Conservation (phyloP, 2,797 vertebrate species). For the Enteromius radiatus region DNA sequence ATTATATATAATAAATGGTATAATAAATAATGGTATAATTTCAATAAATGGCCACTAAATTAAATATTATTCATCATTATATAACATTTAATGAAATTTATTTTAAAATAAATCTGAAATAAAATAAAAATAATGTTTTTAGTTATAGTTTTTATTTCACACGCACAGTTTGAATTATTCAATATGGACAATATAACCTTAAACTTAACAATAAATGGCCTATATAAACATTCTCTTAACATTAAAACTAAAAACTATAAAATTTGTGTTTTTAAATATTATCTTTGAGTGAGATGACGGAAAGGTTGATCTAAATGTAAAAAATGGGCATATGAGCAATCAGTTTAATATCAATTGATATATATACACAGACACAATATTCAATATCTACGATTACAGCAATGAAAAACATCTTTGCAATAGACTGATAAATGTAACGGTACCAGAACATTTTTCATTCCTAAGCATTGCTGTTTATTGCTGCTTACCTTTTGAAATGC, state of each 20-base stretch:
- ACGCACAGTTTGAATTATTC: too few species aligned
- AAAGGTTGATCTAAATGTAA: too few species aligned
- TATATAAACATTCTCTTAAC: neutral
- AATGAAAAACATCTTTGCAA: neutral
- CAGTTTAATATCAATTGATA: neutral
- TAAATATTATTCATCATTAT: too few species aligned
- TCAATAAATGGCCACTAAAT: too few species aligned
- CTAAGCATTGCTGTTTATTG: neutral
- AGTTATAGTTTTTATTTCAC: too few species aligned
- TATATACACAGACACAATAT: neutral
- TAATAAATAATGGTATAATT: too few species aligned
- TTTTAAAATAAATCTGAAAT: too few species aligned
- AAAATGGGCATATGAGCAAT: neutral
- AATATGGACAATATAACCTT: too few species aligned
- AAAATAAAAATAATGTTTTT: too few species aligned
- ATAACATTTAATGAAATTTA: too few species aligned
- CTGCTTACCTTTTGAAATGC: neutral
- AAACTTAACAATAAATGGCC: too few species aligned
- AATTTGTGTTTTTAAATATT: neutral
- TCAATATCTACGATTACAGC: neutral
- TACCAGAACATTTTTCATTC: neutral
- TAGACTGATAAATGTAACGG: neutral
- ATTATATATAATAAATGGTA: too few species aligned
- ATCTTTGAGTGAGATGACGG: neutral
- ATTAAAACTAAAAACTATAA: neutral